phyloP scores from a whole-genome alignment of 2,113 vertebrate genomes.

The Cettia cetti region DNA sequence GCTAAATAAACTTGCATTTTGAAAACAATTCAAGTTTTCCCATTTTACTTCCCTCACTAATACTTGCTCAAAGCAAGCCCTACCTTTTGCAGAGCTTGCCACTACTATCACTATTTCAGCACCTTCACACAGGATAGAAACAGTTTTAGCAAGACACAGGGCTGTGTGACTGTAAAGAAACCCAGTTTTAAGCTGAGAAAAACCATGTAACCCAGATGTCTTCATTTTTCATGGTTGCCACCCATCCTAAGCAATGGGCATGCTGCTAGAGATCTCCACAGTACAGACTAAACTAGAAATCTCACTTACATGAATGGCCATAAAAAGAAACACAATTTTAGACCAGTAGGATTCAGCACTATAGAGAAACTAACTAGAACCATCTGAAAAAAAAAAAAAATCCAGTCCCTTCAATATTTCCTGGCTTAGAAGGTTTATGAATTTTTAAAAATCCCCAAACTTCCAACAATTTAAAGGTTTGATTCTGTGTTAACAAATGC shows the following conservation, averaged over 20 bases:
- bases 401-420: neutral
- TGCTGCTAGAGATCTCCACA: neutral
- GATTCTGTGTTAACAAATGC: neutral
- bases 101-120: neutral
- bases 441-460: too few species aligned
- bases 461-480: neutral
- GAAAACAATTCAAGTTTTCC: neutral
- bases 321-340: neutral
- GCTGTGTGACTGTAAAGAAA: neutral
- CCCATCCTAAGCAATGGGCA: neutral
- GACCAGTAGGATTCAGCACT: neutral
- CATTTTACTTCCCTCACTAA: neutral
- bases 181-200: neutral
- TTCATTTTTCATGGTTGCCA: neutral
- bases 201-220: neutral
- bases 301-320: neutral
- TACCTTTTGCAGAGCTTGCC: neutral
- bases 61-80: neutral
- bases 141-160: neutral
- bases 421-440: neutral
- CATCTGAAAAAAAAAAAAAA: neutral
- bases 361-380: neutral
- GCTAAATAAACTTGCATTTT: neutral
- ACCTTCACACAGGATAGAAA: neutral
- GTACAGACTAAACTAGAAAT: neutral